A percentile compares a stretch with the other conserved stretches of the same genome.
Evolutionary conservation across 2,888 invertebrate genomes (phyloP).

Genomic region (Sphaerophoria taeniata): DNA sequence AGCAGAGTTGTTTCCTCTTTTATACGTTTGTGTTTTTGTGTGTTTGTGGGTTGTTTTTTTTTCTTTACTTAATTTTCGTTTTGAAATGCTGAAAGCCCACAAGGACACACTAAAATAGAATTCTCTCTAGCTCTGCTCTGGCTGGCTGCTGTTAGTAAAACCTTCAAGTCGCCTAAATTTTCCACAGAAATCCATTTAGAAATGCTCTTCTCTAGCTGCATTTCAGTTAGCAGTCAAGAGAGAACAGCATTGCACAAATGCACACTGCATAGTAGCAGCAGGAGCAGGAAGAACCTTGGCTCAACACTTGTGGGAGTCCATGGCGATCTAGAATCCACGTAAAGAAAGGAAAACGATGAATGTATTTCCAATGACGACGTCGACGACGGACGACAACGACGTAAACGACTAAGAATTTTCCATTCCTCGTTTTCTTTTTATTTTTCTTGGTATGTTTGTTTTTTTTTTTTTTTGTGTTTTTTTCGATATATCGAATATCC

Average conservation of each 20-base stretch:
- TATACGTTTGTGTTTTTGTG: slow-evolving; percentile 54
- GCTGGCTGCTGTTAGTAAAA: slow-evolving; percentile 31
- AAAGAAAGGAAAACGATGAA: slow-evolving; percentile 12
- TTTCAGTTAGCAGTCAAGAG: slow-evolving; percentile 32
- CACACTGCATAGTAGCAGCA: neutral
- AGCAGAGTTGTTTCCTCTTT: slow-evolving; percentile 63
- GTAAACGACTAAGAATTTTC: slow-evolving; percentile 35
- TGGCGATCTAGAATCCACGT: neutral
- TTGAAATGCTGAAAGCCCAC: slow-evolving; percentile 68
- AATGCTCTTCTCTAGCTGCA: slow-evolving; percentile 17
- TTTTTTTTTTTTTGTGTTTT: slow-evolving; percentile 17
- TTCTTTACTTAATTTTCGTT: slow-evolving; percentile 69
- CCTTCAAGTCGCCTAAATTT: slow-evolving; percentile 52
- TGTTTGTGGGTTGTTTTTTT: slow-evolving; percentile 24
- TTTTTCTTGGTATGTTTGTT: neutral
- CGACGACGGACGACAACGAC: slow-evolving; percentile 2
- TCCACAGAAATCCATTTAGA: slow-evolving; percentile 60
- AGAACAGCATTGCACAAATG: slow-evolving; percentile 4
- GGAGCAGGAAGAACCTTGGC: slow-evolving; percentile 17
- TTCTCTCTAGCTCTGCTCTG: neutral
- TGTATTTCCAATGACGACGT: slow-evolving; percentile 57
- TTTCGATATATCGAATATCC: slow-evolving; percentile 74
- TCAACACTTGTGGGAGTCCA: slow-evolving; percentile 31
- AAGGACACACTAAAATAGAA: slow-evolving; percentile 54
- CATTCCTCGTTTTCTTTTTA: neutral